Conservation (phyloP, 2,888 invertebrate species). For the Plebejus melissa region DNA sequence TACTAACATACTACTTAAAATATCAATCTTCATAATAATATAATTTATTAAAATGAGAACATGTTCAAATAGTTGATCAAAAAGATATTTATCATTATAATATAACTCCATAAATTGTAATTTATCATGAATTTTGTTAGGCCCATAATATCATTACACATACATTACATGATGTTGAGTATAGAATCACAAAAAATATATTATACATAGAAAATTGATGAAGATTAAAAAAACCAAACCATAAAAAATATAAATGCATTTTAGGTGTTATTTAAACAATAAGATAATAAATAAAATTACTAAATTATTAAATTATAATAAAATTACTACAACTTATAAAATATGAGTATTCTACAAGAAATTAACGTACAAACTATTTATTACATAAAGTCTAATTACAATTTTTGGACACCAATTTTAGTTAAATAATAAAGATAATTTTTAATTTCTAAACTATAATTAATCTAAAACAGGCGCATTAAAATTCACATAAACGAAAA, state of each 20-base stretch:
- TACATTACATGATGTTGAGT: background rate
- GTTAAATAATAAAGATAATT: background rate
- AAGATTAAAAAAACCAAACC: background rate
- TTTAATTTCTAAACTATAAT: background rate
- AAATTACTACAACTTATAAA: slow-evolving; percentile 2
- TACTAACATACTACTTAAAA: no score
- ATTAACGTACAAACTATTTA: background rate
- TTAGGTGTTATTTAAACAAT: background rate
- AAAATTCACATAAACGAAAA: background rate
- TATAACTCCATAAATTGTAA: background rate
- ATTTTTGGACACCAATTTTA: background rate
- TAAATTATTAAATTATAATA: no score
- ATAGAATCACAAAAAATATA: background rate
- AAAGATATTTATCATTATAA: background rate
- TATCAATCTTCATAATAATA: background rate
- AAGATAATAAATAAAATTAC: background rate
- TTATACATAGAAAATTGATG: background rate
- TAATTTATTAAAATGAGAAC: background rate
- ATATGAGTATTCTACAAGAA: slow-evolving; percentile 14
- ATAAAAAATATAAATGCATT: background rate
- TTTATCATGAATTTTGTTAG: background rate
- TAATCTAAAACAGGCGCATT: background rate
- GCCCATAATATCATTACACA: background rate
- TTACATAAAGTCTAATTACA: background rate
- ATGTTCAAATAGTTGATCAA: background rate